phyloP scores from a whole-genome alignment of 2,888 invertebrate genomes.

The Synergus gifuensis region DNA sequence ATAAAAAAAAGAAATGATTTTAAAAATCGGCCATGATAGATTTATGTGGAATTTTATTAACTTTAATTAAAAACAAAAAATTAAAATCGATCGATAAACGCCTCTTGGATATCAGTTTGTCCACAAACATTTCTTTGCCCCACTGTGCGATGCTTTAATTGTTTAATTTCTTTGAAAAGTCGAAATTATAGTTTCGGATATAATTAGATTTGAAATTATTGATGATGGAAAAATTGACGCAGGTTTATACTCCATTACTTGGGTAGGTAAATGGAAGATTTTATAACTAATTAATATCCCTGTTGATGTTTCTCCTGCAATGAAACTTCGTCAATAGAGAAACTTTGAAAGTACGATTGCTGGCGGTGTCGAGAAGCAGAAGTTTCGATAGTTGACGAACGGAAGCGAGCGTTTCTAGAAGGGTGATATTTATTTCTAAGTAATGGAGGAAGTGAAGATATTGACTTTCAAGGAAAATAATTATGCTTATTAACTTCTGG shows the following conservation, averaged over 20 bases:
- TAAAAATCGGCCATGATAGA: too few species aligned
- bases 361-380: slow-evolving; percentile 43
- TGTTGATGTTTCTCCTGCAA: slow-evolving; percentile 67
- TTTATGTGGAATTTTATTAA: too few species aligned
- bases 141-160: too few species aligned
- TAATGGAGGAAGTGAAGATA: slow-evolving; percentile 13
- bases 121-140: too few species aligned
- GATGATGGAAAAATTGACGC: slow-evolving; percentile 25
- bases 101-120: too few species aligned
- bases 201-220: neutral
- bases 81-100: too few species aligned
- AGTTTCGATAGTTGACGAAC: slow-evolving; percentile 40
- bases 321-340: slow-evolving; percentile 45
- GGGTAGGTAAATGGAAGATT: slow-evolving; percentile 45
- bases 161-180: neutral
- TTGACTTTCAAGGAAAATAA: slow-evolving; percentile 10
- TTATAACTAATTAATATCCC: slow-evolving; percentile 72
- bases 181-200: neutral
- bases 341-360: slow-evolving; percentile 50
- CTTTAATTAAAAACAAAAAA: too few species aligned
- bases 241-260: slow-evolving; percentile 49
- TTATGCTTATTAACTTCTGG: neutral
- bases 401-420: neutral
- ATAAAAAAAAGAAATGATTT: too few species aligned
- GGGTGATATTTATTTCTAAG: slow-evolving; percentile 32